A percentile compares a stretch with the other conserved stretches of the same genome.
Conservation (phyloP, 2,888 invertebrate genomes). For the Cephus runcator region DNA sequence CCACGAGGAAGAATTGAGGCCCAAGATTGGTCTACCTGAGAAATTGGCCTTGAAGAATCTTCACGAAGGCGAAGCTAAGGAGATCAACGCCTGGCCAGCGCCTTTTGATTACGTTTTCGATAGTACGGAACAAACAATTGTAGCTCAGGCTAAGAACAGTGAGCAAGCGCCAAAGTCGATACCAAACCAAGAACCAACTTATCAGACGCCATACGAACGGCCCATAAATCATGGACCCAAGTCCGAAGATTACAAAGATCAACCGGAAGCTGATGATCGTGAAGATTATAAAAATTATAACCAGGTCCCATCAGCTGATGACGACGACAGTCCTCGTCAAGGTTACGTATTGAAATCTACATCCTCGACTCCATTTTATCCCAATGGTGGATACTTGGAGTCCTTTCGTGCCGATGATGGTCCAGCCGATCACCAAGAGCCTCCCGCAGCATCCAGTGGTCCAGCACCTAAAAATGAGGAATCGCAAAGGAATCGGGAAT, state of each 20-base stretch:
- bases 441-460: not conserved
- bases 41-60: conserved; percentile 34
- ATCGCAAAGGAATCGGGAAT: not conserved
- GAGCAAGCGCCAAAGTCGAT: not conserved
- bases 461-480: not conserved
- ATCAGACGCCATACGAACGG: not conserved
- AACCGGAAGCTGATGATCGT: not conserved
- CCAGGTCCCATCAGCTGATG: not conserved
- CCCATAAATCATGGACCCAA: not conserved
- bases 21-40: conserved; percentile 29
- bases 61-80: conserved; percentile 45
- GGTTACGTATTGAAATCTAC: not conserved
- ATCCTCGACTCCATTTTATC: not conserved
- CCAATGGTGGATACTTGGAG: not conserved
- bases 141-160: conserved; percentile 13
- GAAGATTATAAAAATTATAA: not conserved
- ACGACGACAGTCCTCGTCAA: not conserved
- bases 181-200: not conserved
- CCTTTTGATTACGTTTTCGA: conserved; percentile 53
- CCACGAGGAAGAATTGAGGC: conserved; percentile 17
- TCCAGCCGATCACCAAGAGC: not conserved
- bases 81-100: conserved; percentile 48
- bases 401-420: not conserved
- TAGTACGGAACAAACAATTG: conserved; percentile 38
- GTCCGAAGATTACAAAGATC: not conserved